phyloP scores from a whole-genome alignment of 1,140 invertebrate species.

The Cephus cinctus region DNA sequence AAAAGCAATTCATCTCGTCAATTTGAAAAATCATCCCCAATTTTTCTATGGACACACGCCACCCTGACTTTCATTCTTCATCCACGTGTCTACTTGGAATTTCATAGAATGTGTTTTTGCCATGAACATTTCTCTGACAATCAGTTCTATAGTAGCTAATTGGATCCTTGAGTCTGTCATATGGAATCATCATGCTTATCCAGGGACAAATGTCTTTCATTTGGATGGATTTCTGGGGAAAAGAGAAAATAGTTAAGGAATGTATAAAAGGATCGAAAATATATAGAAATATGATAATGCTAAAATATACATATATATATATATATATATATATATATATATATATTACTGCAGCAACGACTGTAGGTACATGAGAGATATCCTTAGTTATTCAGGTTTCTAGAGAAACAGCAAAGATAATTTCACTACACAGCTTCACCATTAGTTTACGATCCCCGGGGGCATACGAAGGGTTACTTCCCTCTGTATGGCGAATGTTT shows the following conservation, averaged over 20 bases:
- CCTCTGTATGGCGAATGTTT: slow-evolving; percentile 17
- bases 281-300: not conserved
- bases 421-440: slow-evolving; percentile 32
- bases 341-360: too few species aligned
- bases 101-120: not conserved
- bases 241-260: not conserved
- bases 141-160: too few species aligned
- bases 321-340: not conserved
- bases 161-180: slow-evolving; percentile 1
- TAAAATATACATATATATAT: not conserved
- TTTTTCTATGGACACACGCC: not conserved
- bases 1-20: too few species aligned
- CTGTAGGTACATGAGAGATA: too few species aligned
- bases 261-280: not conserved
- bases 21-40: too few species aligned
- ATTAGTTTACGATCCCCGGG: slow-evolving; percentile 50
- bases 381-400: too few species aligned
- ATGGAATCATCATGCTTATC: too few species aligned
- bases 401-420: slow-evolving; percentile 25
- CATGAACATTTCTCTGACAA: not conserved
- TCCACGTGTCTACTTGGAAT: not conserved
- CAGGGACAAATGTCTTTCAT: too few species aligned
- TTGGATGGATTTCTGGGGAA: too few species aligned
- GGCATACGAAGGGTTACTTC: slow-evolving; percentile 33
- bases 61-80: not conserved